Evolutionary conservation across 2,113 vertebrate genomes (phyloP), one percentile per base, ranked within the genome.

Genomic region (Hippocampus mohnikei): DNA sequence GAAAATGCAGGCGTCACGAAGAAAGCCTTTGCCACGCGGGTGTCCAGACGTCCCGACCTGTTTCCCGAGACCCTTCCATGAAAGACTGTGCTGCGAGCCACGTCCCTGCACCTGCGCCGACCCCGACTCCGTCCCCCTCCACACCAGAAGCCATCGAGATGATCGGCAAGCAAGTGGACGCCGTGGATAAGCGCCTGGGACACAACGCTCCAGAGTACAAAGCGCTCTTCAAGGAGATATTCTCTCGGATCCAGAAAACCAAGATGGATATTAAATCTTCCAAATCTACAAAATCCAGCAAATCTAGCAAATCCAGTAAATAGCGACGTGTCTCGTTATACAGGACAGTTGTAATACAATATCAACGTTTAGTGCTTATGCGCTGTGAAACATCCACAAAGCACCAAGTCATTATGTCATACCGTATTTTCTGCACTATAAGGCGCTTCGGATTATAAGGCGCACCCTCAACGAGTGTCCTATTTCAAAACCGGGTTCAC

Each of bases 201-300:
- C 96, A 98, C 84, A 96, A 94, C 88, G 95, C 98, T 61, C 97
- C 97, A 0, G 97, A 99, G 85, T 99, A 99, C 92, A 99, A 99
- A 86, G 95, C 96, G 5, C 95, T 99, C 61, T 99, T 99, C 81
- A 96, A 98, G 77, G 97, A 99, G 91, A 99, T 99, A 89, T 99
- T 99, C 84, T 95, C 95, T 71, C 95, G 96, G 61, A 97, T 99
- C 87, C 96, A 98, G 92, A 99, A 96, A 84, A 98, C 96, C 72
- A 99, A 98, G 94, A 94, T 95, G 1, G 96, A 98, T 89, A 96
- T 98, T 87, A 96, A 93, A 1, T 91, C 95, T 81, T 94, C 94
- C 78, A 86, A 90, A 90, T 84, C 86, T 62, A 76, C 86, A 0
- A 91, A 91, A 65, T 9, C 81, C 0, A 79, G 78, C 74, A 93